phyloP scores from a whole-genome alignment of 2,113 vertebrate genomes.

The Campylorhamphus procurvoides region DNA sequence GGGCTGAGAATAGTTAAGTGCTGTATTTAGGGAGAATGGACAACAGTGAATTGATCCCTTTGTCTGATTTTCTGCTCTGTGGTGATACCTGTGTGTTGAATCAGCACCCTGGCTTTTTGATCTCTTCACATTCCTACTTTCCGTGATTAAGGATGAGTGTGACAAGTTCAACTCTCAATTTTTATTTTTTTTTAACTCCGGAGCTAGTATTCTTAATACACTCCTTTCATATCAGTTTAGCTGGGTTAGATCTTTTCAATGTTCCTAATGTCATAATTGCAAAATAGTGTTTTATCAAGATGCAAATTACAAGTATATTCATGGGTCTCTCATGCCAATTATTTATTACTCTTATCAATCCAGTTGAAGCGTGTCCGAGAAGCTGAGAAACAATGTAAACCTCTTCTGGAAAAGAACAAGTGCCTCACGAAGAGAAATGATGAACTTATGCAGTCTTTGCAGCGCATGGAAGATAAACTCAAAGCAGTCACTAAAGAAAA shows the following conservation, averaged over 20 bases:
- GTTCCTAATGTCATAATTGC: neutral
- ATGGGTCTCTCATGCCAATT: neutral
- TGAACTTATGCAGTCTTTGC: slow-evolving; percentile 90
- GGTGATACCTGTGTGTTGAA: neutral
- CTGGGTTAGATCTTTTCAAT: neutral
- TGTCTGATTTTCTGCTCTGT: neutral
- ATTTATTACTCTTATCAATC: neutral
- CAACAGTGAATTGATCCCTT: neutral
- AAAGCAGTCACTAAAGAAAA: slow-evolving; percentile 92
- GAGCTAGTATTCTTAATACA: neutral
- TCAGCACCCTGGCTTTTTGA: neutral
- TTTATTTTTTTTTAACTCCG: neutral
- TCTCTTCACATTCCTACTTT: neutral
- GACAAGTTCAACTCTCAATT: neutral
- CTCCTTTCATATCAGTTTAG: neutral
- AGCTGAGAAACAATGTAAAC: slow-evolving; percentile 95
- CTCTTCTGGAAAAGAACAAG: slow-evolving; percentile 97
- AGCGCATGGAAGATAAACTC: slow-evolving; percentile 94
- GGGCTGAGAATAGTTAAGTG: neutral
- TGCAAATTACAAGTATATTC: neutral
- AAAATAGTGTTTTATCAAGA: neutral
- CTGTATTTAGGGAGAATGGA: neutral
- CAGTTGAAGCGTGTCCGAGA: slow-evolving; percentile 95
- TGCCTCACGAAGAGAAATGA: slow-evolving; percentile 94
- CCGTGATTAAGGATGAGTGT: neutral